A percentile compares a stretch with the other conserved stretches of the same genome.
phyloP scores from a whole-genome alignment of 2,888 invertebrate species.

The Mantis religiosa region DNA sequence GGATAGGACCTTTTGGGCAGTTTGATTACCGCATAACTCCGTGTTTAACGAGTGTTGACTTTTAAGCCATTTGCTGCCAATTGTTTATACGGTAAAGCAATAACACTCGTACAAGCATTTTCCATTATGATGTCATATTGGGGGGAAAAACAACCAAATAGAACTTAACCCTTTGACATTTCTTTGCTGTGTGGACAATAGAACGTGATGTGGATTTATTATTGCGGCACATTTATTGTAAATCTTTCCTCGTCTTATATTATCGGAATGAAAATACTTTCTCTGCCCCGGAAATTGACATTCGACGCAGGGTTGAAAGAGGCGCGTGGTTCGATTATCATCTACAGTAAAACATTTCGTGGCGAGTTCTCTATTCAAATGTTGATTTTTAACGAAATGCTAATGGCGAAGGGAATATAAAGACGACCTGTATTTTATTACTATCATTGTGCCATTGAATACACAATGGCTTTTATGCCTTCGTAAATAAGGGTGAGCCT shows the following conservation, averaged over 20 bases:
- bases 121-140: background rate
- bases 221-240: background rate
- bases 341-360: too few species aligned
- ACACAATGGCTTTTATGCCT: background rate
- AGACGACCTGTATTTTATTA: background rate
- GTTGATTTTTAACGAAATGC: background rate
- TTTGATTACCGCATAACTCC: background rate
- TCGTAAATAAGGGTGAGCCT: too few species aligned
- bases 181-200: background rate
- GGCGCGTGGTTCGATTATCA: too few species aligned
- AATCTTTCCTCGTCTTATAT: background rate
- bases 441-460: background rate
- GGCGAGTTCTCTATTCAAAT: background rate
- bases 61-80: background rate
- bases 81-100: background rate
- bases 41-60: background rate
- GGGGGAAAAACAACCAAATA: background rate
- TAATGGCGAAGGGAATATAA: background rate
- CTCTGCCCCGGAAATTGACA: too few species aligned
- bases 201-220: background rate
- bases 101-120: background rate
- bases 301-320: too few species aligned
- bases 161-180: background rate
- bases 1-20: background rate
- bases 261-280: too few species aligned